Percentiles rank a stretch among this genome's conserved stretches.
Evolutionary conservation across 2,797 vertebrate species (phyloP).

Genomic region (Netta rufina): DNA sequence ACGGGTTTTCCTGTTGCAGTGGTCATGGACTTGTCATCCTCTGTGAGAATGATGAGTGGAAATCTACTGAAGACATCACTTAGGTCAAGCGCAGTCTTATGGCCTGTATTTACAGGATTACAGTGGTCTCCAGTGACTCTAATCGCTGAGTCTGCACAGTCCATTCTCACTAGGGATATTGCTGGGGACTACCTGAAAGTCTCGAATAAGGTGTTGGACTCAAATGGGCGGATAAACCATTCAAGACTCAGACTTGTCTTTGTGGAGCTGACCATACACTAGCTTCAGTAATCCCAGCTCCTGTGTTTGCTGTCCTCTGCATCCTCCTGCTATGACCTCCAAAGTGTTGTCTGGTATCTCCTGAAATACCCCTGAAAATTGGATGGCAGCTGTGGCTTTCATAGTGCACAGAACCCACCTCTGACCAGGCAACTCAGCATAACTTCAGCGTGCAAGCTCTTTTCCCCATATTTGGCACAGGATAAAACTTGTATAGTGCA

Average conservation of each 20-base stretch:
- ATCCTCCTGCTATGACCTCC: neutral
- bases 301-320: neutral
- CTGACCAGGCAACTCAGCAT: no score
- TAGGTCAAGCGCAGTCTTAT: neutral
- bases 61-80: neutral
- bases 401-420: neutral
- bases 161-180: neutral
- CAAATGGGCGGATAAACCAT: neutral
- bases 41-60: no score
- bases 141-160: neutral
- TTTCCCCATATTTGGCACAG: neutral
- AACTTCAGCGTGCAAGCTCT: neutral
- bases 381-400: neutral
- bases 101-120: neutral
- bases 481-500: neutral
- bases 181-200: neutral
- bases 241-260: neutral
- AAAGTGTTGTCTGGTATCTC: neutral
- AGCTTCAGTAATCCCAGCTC: neutral
- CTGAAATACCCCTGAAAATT: neutral
- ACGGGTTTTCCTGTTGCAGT: neutral
- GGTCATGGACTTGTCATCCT: neutral
- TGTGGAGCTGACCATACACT: neutral
- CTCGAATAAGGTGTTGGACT: neutral
- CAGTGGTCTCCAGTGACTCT: no score